Percentiles rank a stretch among this genome's conserved stretches.
Conservation (phyloP, 2,113 vertebrate genomes). For the Alces alces region DNA sequence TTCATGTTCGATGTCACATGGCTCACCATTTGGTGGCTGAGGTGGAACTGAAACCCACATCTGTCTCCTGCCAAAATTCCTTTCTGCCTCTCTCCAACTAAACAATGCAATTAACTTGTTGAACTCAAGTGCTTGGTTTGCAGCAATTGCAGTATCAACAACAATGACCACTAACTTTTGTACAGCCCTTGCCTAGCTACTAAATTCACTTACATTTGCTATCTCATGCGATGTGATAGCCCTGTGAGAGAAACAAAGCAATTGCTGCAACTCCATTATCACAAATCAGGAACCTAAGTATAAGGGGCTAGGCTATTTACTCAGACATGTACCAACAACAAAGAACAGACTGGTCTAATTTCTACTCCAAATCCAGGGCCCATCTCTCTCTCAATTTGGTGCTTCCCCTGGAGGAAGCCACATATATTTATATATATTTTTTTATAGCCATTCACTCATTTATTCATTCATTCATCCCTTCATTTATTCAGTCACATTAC, state of each 20-base stretch:
- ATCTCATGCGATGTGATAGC: neutral
- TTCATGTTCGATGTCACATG: neutral
- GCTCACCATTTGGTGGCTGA: neutral
- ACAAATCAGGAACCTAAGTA: neutral
- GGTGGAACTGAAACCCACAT: neutral
- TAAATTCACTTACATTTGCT: neutral
- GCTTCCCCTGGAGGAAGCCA: neutral
- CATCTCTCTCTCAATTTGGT: neutral
- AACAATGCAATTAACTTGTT: neutral
- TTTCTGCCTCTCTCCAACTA: slow-evolving; percentile 3
- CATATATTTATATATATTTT: neutral
- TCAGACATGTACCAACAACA: neutral
- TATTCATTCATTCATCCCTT: neutral
- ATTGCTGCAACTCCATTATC: neutral
- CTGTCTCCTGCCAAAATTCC: neutral
- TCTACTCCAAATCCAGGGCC: neutral
- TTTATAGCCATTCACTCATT: neutral
- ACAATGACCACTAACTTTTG: neutral
- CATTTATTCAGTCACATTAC: neutral
- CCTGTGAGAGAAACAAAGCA: neutral
- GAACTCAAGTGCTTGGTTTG: neutral
- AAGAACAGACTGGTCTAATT: neutral
- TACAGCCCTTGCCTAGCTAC: neutral
- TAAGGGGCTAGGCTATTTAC: too few relatives aligned
- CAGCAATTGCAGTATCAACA: neutral